Evolutionary conservation across 2,797 vertebrate genomes (phyloP).

Genomic region (Sebastes dallii): DNA sequence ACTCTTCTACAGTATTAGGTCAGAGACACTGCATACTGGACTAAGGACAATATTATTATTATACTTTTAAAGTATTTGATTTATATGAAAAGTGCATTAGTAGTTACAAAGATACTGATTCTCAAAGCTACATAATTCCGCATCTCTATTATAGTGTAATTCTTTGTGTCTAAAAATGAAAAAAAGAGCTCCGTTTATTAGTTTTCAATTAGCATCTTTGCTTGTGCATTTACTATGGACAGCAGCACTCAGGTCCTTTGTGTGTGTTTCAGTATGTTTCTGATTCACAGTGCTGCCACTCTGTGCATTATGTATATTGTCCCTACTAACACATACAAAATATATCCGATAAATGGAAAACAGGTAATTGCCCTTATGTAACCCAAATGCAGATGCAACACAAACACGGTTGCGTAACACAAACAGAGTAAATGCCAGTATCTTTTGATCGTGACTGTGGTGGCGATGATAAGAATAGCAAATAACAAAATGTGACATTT

Average conservation of each 20-base stretch:
- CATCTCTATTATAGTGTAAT: neutral
- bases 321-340: constrained; percentile 2
- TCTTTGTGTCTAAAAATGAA: neutral
- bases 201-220: neutral
- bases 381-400: constrained; percentile 44
- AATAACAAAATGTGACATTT: constrained; percentile 66
- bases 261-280: neutral
- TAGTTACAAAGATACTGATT: neutral
- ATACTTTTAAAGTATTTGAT: neutral
- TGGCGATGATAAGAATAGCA: constrained; percentile 44
- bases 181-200: constrained; percentile 4
- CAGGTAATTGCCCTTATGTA: constrained; percentile 50
- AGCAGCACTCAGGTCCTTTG: constrained; percentile 10
- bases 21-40: neutral
- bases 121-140: neutral
- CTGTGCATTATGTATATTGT: constrained; percentile 23
- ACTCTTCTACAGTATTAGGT: neutral
- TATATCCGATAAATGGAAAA: constrained; percentile 5
- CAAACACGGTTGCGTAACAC: constrained; percentile 52
- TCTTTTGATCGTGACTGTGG: constrained; percentile 43
- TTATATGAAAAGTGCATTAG: constrained; percentile 1
- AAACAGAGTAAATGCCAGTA: constrained; percentile 63
- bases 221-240: neutral
- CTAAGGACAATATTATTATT: neutral
- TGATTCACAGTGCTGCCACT: neutral